Evolutionary conservation across 1,140 invertebrate species (phyloP), one percentile per base, ranked within the genome.

Genomic region (Cataglyphis hispanica): DNA sequence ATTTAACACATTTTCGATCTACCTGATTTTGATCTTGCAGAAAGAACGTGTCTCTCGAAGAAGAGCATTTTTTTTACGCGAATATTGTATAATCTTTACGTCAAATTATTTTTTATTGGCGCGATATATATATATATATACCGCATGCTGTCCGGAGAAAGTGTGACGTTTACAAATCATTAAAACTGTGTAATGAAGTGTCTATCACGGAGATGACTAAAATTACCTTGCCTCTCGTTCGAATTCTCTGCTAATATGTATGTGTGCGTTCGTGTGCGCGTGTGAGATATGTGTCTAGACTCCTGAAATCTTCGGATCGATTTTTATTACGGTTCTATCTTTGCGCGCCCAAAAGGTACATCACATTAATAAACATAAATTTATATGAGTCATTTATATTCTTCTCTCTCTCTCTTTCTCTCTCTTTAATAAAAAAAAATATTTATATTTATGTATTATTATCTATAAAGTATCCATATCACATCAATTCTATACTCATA

Each of bases 151-250:
- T 4, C 27, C 22, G 27, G 37, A 83, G 78, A 72, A 83, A 46
- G 37, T 72, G 67, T 67, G 43, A 83, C 67, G 67, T 83, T 83
- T 83, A 46, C 67, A 60, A 27, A 72, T 83, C 78, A 83, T 83
- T 83, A 83, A 72, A 34, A 43, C 8, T 37, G 22, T 60, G 72
- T 83, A 83, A 83, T 72, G 37, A 60, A 72, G 67, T 58, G 78
- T 72, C 66, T 19, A 83, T 83, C 78, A 70, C 4, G 53, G 27
- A 43, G 53, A 81, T 72, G 37, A 83, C 37, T 81, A 58, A 72
- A 58, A 83, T 37, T 72, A 40, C 67, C 53, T 72, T 34, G 25
- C 77, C 27, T n/a, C 37, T 60, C 78, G 25, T 13, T 40, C 43
- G 19, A 37, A 72, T 60, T 40, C 25, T 67, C 37, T 19, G 77